Percentiles rank a stretch among this genome's conserved stretches.
These are phyloP conservation scores for Heliocidaris tuberculata DNA, from an alignment of 35 echinoderm and acorn worm species.

Conservation along the genomic window DNA sequence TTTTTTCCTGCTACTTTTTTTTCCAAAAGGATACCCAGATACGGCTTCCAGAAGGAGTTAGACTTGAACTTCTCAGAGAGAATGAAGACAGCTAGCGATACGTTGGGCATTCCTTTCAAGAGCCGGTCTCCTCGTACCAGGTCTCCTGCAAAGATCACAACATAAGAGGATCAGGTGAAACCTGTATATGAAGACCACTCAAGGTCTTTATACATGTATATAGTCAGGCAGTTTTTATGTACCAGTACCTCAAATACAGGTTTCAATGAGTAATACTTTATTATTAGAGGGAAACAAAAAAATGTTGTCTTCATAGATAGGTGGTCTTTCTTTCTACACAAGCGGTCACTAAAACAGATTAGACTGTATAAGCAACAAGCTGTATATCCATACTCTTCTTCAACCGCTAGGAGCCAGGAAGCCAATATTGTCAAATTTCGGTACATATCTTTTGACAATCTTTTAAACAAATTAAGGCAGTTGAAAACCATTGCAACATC, in stretches of 20 bases:
- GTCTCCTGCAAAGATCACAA: slow-evolving; percentile 57
- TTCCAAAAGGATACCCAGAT: slow-evolving; percentile 80
- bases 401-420: not conserved
- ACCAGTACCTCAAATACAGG: too few species aligned
- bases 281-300: too few species aligned
- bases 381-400: not conserved
- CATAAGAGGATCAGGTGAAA: not conserved
- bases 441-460: too few species aligned
- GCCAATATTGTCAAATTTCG: not conserved
- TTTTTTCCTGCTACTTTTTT: not conserved
- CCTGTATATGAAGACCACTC: too few species aligned
- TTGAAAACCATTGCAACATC: too few species aligned
- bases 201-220: too few species aligned
- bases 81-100: slow-evolving; percentile 70
- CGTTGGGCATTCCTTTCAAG: slow-evolving; percentile 87
- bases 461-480: too few species aligned
- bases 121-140: slow-evolving; percentile 77
- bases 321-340: not conserved
- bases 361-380: too few species aligned
- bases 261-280: too few species aligned
- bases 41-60: slow-evolving; percentile 91
- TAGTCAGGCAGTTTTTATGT: too few species aligned
- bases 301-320: not conserved
- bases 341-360: too few species aligned
- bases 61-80: slow-evolving; percentile 61